Percentiles rank a stretch among this genome's conserved stretches.
Evolutionary conservation across 2,797 vertebrate species (phyloP).

Genomic region (Centroberyx gerrardi): DNA sequence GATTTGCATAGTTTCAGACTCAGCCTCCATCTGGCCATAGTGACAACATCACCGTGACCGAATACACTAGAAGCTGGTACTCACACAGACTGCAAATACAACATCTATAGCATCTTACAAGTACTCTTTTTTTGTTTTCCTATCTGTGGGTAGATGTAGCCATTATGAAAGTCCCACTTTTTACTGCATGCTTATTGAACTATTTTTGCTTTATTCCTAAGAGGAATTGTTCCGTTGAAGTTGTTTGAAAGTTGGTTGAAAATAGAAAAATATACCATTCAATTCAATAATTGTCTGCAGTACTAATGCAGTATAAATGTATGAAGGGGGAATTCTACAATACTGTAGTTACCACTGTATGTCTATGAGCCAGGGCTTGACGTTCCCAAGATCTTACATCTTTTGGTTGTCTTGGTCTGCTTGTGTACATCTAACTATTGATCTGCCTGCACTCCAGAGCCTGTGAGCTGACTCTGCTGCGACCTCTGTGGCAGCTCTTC

Average conservation of each 20-base stretch:
- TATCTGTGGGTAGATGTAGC: no score
- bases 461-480: slow-evolving; percentile 93
- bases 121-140: background rate
- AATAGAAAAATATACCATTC: no score
- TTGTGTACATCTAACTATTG: slow-evolving; percentile 4
- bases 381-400: background rate
- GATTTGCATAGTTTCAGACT: slow-evolving; percentile 76
- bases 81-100: background rate
- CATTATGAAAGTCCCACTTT: no score
- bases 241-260: no score
- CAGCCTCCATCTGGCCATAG: slow-evolving; percentile 14
- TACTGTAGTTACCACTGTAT: background rate
- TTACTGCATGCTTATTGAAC: no score
- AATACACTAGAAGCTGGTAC: background rate
- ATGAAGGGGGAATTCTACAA: no score
- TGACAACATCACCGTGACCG: slow-evolving; percentile 23
- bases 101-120: background rate
- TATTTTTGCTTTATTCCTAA: no score
- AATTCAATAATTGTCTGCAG: no score
- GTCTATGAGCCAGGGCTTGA: background rate
- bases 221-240: no score
- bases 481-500: slow-evolving; percentile 96
- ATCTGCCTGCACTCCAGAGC: slow-evolving; percentile 82
- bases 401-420: slow-evolving; percentile 1
- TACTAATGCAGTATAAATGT: no score